Conservation (phyloP, 2,888 invertebrate genomes). For the Chaetogeoica ovagalla region DNA sequence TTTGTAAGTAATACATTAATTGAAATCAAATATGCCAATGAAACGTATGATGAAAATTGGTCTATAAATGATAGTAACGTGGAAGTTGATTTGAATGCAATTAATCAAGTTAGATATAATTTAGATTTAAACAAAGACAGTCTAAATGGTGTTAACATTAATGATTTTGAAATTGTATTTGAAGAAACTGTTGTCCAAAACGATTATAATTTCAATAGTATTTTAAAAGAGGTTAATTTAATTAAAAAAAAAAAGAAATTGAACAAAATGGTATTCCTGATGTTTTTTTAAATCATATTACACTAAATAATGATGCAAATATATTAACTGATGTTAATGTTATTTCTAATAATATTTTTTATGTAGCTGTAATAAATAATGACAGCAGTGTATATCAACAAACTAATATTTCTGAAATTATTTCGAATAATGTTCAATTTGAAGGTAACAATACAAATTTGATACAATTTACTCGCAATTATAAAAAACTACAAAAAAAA, state of each 20-base stretch:
- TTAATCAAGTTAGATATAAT: neutral
- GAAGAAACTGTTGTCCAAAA: neutral
- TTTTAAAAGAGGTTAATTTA: slow-evolving; percentile 5
- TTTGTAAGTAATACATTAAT: slow-evolving; percentile 1
- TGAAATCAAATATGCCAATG: neutral
- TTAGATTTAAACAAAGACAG: neutral
- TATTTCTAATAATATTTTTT: too few species aligned
- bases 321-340: too few species aligned
- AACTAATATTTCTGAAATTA: neutral
- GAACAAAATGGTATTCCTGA: neutral
- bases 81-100: neutral
- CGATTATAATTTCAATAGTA: neutral
- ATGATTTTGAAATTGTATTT: slow-evolving; percentile 2
- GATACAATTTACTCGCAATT: too few species aligned
- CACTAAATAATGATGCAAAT: too few species aligned
- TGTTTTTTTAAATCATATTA: too few species aligned
- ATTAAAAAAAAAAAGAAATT: neutral
- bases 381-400: neutral
- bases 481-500: too few species aligned
- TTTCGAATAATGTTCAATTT: slow-evolving; percentile 3
- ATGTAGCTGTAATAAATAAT: neutral
- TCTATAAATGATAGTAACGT: neutral
- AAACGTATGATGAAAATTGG: neutral
- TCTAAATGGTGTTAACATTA: neutral
- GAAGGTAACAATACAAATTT: too few species aligned